Evolutionary conservation across 2,797 vertebrate species (phyloP).

Genomic region (Geotrypetes seraphini): DNA sequence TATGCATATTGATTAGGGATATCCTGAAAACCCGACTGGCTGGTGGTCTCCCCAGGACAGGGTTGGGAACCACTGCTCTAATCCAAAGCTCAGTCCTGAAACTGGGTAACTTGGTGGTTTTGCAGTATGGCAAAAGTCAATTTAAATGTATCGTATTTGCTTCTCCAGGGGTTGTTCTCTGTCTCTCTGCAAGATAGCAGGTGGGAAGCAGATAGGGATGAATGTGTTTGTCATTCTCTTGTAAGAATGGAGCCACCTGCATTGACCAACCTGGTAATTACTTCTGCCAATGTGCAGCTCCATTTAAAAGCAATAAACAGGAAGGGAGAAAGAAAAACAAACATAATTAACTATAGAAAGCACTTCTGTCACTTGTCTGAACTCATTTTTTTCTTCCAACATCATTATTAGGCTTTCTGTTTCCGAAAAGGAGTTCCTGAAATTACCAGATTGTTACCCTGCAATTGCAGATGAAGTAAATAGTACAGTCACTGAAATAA

Average conservation of each 20-base stretch:
- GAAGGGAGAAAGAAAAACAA: constrained; percentile 59
- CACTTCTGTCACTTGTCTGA: constrained; percentile 68
- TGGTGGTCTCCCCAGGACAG: no score
- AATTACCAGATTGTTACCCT: constrained; percentile 14
- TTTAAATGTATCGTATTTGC: no score
- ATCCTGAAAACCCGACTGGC: no score
- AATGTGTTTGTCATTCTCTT: constrained; percentile 64
- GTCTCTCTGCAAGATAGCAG: constrained; percentile 46
- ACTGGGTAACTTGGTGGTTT: no score
- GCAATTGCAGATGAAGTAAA: constrained; percentile 9
- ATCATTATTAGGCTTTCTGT: constrained; percentile 52
- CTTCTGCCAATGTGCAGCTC: constrained; percentile 71
- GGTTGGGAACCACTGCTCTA: no score
- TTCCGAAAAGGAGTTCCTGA: constrained; percentile 25
- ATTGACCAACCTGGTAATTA: constrained; percentile 80
- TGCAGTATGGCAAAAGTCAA: no score
- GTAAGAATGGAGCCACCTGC: constrained; percentile 69
- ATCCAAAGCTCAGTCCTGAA: no score
- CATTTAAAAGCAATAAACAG: constrained; percentile 84
- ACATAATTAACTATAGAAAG: constrained; percentile 75
- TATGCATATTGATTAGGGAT: no score
- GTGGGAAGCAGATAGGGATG: constrained; percentile 66
- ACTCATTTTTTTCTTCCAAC: constrained; percentile 45
- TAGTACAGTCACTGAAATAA: no score
- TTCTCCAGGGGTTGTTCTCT: constrained; percentile 16